Evolutionary conservation across 2,113 vertebrate species (phyloP).

Genomic region (Amia ocellicauda): DNA sequence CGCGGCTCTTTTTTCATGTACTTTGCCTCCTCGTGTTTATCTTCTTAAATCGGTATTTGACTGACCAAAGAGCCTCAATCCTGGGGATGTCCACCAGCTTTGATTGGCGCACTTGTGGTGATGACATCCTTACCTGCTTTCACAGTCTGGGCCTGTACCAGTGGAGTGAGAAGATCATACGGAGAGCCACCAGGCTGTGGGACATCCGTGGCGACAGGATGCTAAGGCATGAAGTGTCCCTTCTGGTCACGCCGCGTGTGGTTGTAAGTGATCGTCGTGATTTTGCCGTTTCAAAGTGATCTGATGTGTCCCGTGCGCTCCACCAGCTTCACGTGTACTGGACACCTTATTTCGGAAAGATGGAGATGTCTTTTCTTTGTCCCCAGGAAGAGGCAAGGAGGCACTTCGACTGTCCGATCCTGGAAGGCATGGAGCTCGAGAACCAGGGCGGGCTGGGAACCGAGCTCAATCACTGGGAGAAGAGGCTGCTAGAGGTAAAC

Average conservation of each 20-base stretch:
- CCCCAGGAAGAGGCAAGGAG: slow-evolving; percentile 83
- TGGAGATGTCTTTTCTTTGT: neutral
- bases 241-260: slow-evolving; percentile 87
- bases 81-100: no score
- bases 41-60: no score
- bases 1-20: no score
- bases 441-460: slow-evolving; percentile 95
- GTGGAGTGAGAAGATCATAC: slow-evolving; percentile 86
- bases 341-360: no score
- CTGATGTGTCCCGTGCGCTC: neutral
- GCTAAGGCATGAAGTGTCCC: slow-evolving; percentile 79
- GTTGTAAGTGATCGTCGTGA: slow-evolving; percentile 71
- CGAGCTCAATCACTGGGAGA: slow-evolving; percentile 97
- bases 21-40: neutral
- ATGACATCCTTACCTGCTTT: slow-evolving; percentile 19
- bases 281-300: neutral
- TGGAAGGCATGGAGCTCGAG: slow-evolving; percentile 98
- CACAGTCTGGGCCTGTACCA: slow-evolving; percentile 90
- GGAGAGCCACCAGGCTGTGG: slow-evolving; percentile 78
- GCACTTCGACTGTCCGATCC: slow-evolving; percentile 84
- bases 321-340: neutral
- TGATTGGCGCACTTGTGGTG: no score
- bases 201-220: slow-evolving; percentile 73
- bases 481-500: slow-evolving; percentile 85
- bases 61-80: no score